Conservation (phyloP, 2,113 vertebrate genomes). For the Cynocephalus volans region DNA sequence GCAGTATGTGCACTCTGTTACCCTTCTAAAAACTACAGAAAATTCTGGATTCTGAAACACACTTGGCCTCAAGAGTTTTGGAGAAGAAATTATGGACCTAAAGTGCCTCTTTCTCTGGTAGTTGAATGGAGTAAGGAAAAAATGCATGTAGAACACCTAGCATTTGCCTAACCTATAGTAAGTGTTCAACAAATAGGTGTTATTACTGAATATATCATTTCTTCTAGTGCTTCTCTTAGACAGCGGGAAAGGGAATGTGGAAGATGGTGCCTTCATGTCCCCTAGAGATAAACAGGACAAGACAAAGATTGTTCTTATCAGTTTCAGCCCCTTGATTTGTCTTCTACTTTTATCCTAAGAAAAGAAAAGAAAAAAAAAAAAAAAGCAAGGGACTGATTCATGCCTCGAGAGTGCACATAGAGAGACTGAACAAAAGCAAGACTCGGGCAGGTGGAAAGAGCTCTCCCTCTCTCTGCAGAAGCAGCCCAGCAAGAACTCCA, state of each 20-base stretch:
- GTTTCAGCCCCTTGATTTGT: background rate
- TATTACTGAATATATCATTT: background rate
- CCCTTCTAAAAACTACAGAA: background rate
- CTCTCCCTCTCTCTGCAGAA: background rate
- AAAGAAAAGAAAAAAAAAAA: too few species aligned
- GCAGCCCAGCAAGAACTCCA: background rate
- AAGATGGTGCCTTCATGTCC: background rate
- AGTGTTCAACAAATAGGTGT: background rate
- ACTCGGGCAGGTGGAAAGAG: background rate
- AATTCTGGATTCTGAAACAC: constrained; percentile 12
- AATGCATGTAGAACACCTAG: background rate
- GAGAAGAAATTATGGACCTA: background rate
- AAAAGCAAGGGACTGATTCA: background rate
- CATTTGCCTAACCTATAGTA: background rate
- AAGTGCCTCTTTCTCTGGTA: background rate
- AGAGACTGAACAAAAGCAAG: background rate
- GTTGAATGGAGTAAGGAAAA: background rate
- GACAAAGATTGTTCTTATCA: background rate
- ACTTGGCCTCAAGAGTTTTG: background rate
- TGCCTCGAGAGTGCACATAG: too few species aligned
- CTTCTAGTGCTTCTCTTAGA: background rate
- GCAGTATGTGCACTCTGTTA: background rate
- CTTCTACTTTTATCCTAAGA: constrained; percentile 8
- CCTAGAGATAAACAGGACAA: background rate
- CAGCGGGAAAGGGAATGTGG: background rate